Percentiles rank a stretch among this genome's conserved stretches.
phyloP scores from a whole-genome alignment of 2,888 invertebrate genomes.

The Meghimatium bilineatum region DNA sequence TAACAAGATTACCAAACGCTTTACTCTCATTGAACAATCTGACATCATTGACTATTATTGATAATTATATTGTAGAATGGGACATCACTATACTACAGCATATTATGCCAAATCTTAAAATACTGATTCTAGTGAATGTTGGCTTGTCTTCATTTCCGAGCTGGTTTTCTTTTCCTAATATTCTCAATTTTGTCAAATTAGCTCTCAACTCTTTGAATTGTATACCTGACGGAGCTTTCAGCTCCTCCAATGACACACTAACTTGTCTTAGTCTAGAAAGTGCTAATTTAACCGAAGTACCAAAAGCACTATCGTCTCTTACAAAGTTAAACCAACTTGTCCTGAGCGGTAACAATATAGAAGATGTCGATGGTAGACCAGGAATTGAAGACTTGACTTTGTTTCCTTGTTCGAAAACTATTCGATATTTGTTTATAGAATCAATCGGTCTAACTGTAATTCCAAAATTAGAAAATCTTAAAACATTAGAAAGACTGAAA shows the following conservation, averaged over 20 bases:
- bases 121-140: background rate
- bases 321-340: background rate
- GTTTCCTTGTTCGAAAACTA: background rate
- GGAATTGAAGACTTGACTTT: background rate
- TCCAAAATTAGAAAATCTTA: background rate
- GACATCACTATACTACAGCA: background rate
- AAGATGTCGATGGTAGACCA: background rate
- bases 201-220: background rate
- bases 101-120: background rate
- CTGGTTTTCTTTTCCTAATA: background rate
- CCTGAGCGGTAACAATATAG: background rate
- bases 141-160: background rate
- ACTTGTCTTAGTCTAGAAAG: background rate
- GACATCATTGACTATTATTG: background rate
- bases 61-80: background rate
- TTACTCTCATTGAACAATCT: background rate
- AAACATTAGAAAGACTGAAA: background rate
- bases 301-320: background rate
- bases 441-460: background rate
- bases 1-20: background rate
- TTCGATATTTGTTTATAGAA: background rate
- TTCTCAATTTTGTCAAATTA: background rate
- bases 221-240: background rate
- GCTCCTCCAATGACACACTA: background rate
- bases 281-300: conserved; percentile 5